These are phyloP conservation scores for Drosophila aldrichi DNA, from an alignment of 2,888 invertebrate genomes.

Conservation along the genomic window DNA sequence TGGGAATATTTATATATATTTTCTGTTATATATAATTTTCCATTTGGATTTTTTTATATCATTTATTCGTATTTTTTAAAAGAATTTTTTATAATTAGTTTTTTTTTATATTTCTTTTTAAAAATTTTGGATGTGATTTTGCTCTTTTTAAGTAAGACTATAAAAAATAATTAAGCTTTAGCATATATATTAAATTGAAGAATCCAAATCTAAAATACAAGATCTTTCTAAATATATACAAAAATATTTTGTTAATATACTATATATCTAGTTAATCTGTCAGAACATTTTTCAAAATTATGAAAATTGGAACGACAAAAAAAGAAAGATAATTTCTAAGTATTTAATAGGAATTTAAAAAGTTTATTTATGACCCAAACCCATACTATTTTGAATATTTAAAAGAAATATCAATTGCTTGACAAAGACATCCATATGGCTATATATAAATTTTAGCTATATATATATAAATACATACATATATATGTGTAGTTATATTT, in stretches of 20 bases:
- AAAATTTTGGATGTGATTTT: too few species aligned
- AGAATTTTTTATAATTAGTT: too few species aligned
- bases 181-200: too few species aligned
- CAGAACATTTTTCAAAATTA: constrained; percentile 29
- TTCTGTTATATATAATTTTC: background rate
- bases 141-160: background rate
- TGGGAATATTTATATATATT: background rate
- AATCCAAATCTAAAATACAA: too few species aligned
- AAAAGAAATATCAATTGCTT: constrained; percentile 17
- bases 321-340: background rate
- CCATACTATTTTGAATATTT: background rate
- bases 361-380: constrained; percentile 23
- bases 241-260: background rate
- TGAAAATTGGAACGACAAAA: constrained; percentile 1
- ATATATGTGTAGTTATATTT: background rate
- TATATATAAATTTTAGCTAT: background rate
- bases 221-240: constrained; percentile 1
- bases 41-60: background rate
- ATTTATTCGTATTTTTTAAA: too few species aligned
- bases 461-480: background rate
- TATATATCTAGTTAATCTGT: constrained; percentile 23
- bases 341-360: constrained; percentile 23
- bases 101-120: too few species aligned
- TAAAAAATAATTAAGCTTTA: background rate
- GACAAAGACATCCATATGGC: background rate